Conservation (phyloP, 2,797 vertebrate genomes). For the Diglossa cyanea region DNA sequence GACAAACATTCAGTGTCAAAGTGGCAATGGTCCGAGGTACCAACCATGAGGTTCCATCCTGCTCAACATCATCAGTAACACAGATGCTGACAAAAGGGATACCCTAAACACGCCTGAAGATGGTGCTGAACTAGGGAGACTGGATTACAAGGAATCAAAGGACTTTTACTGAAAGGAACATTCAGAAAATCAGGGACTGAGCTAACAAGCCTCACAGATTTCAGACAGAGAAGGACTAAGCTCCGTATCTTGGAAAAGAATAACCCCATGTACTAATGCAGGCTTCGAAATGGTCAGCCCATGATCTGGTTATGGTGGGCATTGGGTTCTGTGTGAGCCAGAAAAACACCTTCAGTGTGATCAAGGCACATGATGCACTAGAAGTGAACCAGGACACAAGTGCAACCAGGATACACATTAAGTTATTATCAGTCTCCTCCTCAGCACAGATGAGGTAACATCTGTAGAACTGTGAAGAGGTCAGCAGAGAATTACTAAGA, state of each 20-base stretch:
- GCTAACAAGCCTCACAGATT: neutral
- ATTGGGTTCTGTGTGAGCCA: accelerated
- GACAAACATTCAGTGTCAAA: neutral
- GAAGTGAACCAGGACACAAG: neutral
- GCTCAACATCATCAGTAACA: neutral
- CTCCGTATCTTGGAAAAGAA: neutral
- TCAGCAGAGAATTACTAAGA: neutral
- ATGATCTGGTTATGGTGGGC: neutral
- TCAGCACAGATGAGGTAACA: neutral
- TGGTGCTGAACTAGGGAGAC: neutral
- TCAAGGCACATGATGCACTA: neutral
- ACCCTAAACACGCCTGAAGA: neutral
- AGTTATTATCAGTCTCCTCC: neutral
- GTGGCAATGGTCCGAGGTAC: neutral
- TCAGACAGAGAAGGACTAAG: neutral
- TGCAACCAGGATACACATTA: neutral
- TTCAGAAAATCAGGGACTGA: neutral
- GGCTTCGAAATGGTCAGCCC: neutral
- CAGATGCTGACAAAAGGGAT: neutral
- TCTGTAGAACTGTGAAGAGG: neutral
- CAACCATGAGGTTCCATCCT: neutral
- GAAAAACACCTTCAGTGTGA: neutral
- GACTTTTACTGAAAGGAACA: neutral
- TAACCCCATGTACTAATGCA: neutral
- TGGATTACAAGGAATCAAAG: neutral